Percentiles rank a stretch among this genome's conserved stretches.
Evolutionary conservation across 2,888 invertebrate species (phyloP).

Genomic region (Cryptocheilus praepositus): DNA sequence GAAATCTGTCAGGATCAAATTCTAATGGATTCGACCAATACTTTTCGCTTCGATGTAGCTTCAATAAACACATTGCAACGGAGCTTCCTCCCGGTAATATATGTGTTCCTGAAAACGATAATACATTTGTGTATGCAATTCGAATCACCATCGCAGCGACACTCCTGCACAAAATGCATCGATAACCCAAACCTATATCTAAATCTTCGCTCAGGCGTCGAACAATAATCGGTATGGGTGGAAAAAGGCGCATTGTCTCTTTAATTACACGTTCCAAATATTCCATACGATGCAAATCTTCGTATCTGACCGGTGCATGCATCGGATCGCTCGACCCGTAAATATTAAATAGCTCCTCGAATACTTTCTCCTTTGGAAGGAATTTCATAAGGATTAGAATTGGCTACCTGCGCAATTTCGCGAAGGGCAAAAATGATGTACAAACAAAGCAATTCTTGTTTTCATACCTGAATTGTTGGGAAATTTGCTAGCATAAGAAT

Average conservation of each 20-base stretch:
- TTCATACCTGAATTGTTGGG: constrained; percentile 4
- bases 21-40: constrained; percentile 50
- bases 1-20: constrained; percentile 59
- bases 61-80: constrained; percentile 33
- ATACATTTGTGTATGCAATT: not conserved
- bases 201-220: constrained; percentile 76
- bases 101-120: constrained; percentile 24
- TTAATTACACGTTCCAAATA: constrained; percentile 79
- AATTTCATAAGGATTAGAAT: too few relatives aligned
- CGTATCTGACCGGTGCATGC: constrained; percentile 72
- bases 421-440: not conserved
- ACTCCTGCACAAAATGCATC: not conserved
- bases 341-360: constrained; percentile 74
- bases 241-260: constrained; percentile 78
- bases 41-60: constrained; percentile 43
- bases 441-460: not conserved
- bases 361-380: constrained; percentile 67
- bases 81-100: constrained; percentile 44
- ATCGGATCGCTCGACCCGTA: constrained; percentile 72
- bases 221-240: constrained; percentile 77
- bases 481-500: constrained; percentile 2
- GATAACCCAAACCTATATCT: constrained; percentile 73
- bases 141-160: not conserved
- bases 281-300: constrained; percentile 77
- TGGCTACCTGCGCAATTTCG: too few relatives aligned